Conservation (phyloP, 2,888 invertebrate species). For the Tribolium freemani region DNA sequence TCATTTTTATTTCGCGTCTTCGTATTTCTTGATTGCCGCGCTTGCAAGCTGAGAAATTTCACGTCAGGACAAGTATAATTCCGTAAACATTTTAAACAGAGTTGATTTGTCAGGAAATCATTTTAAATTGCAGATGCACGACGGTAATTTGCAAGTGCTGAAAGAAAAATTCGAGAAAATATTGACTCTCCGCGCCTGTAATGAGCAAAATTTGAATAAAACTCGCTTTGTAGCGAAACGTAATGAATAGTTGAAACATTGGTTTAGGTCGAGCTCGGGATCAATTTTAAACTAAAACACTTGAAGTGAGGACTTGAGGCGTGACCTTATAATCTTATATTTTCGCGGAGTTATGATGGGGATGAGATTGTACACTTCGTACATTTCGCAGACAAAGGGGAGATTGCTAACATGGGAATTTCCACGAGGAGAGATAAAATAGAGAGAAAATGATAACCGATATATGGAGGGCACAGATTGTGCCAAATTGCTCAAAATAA, state of each 20-base stretch:
- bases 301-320: not conserved
- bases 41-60: not conserved
- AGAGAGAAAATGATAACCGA: constrained; percentile 13
- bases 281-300: not conserved
- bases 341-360: not conserved
- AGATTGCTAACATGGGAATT: constrained; percentile 22
- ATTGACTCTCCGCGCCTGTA: not conserved
- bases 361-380: not conserved
- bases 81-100: not conserved
- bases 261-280: not conserved
- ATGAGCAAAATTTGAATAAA: not conserved
- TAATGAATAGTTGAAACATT: not conserved
- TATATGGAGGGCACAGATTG: constrained; percentile 1
- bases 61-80: constrained; percentile 3
- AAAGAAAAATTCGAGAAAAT: not conserved
- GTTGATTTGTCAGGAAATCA: not conserved
- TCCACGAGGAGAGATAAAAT: constrained; percentile 8
- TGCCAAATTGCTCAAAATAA: not conserved
- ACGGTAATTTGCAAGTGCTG: not conserved
- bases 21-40: constrained; percentile 14
- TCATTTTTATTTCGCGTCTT: constrained; percentile 27
- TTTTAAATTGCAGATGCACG: constrained; percentile 1
- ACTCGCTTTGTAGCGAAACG: not conserved
- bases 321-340: not conserved
- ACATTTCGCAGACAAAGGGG: not conserved